Evolutionary conservation across 2,888 invertebrate species (phyloP).

Genomic region (Tenodera sinensis): DNA sequence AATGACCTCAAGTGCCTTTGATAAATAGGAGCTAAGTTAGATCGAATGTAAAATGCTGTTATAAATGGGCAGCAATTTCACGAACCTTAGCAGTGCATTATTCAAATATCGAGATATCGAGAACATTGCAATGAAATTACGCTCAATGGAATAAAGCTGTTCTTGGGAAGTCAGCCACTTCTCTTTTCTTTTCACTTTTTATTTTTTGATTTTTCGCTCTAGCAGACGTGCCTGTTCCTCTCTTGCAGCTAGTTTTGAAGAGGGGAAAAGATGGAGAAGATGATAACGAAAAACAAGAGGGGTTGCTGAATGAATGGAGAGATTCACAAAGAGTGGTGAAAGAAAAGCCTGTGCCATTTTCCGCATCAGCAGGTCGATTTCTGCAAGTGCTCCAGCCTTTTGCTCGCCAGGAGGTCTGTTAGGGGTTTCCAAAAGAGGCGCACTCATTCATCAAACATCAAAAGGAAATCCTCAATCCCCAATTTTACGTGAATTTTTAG

Average conservation of each 20-base stretch:
- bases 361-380: constrained; percentile 15
- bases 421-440: neutral
- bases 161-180: neutral
- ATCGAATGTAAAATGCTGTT: neutral
- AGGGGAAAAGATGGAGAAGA: neutral
- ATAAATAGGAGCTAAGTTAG: neutral
- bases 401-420: neutral
- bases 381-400: neutral
- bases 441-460: no score
- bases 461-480: no score
- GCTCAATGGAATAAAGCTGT: neutral
- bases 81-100: neutral
- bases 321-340: neutral
- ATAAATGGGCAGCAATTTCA: neutral
- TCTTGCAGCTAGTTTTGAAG: neutral
- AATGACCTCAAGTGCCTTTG: neutral
- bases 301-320: neutral
- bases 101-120: neutral
- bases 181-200: neutral
- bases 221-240: neutral
- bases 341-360: constrained; percentile 12
- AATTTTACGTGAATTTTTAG: no score
- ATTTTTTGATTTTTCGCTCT: neutral
- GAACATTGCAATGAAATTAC: neutral
- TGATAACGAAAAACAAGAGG: neutral